Base-by-base conservation (phyloP, 2,797 vertebrate species). In the Loris lydekkerianus region DNA sequence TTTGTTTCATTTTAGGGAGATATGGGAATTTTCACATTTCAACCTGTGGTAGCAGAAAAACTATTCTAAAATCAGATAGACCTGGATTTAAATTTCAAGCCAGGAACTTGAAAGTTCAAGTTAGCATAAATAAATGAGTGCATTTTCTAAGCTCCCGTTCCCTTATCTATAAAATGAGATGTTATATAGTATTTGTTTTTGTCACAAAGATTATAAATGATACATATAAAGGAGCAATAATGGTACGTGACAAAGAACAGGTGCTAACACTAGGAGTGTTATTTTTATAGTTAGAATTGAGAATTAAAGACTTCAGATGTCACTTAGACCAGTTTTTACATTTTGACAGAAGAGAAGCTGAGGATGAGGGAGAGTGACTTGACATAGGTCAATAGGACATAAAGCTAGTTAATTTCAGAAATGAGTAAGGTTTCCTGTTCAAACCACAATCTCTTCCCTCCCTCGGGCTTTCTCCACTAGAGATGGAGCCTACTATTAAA, bases 1-100 rank as follows among this genome's bases (percentile, higher is more conserved):
- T 89, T 56, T 82, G 46, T 84, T 89, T 73, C 58, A 73, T 76
- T 43, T 92, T 92, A 88, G 58, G 86, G 15, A 69, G 23, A 23
- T 49, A 43, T n/a, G 7, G 53, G 77, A 17, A 61, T 77, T 37
- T 91, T 91, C 63, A 27, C n/a, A 72, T 83, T 87, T 56, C 31
- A 85, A 46, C 31, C 25, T 56, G 2, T 63, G 49, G 6, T 46
- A 69, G 29, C 43, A 75, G 10, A 80, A 91, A 89, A 69, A 20
- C 76, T 7, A 2, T 63, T 89, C 3, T 85, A 67, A 75, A 61
- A 89, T 83, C 70, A 84, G 7, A 49, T 17, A 89, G 27, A 80
- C 25, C 15, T 87, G 7, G 4, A 5, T 60, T 84, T 75, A 27
- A 84, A 85, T 53, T 80, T 14, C 5, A 94, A 78, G 7, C 8